Base-by-base conservation (phyloP, 2,113 vertebrate genomes). In the Rhea pennata region DNA sequence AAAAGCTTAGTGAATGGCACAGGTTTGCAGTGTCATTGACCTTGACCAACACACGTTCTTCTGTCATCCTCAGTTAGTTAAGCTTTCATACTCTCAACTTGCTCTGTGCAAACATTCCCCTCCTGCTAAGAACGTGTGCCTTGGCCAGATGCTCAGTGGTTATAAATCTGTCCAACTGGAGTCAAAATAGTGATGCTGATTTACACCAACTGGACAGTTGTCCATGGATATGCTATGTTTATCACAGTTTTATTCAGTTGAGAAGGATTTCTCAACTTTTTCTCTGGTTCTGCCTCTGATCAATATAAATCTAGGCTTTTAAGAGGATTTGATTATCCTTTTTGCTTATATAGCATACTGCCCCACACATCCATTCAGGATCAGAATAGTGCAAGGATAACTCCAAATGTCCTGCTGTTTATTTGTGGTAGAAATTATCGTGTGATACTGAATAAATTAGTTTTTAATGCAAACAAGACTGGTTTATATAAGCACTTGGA, bases 401-500 rank as follows among this genome's bases (percentile, higher is more conserved):
- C 36, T 87, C 53, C 64, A 79, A 78, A 42, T 42, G 78, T 90
- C 76, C 90, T 88, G 90, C 92, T 90, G 62, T 72, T 87, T 84
- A 36, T 90, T 93, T 91, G 67, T 83, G 33, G 59, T 42, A 83
- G 88, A 77, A 96, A 89, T 92, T 81, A 65, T 58, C 58, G 64
- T 89, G 71, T 5, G 19, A 62, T 79, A 51, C 56, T 89, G 91
- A 95, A 91, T 91, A 95, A 92, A 94, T 94, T 91, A 82, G 66
- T 48, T 92, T 76, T 89, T 93, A 73, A 89, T 71, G 81, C 1
- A 1, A 71, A 67, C 84, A 82, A 91, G 81, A 33, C 74, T 73
- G 69, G 40, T 87, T 91, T 88, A 12, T 91, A 62, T 65, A 72
- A 90, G 50, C 66, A 58, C 53, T 88, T 81, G 76, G 70, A 70